These are phyloP conservation scores for Meloidogyne hapla DNA, from an alignment of 1,140 invertebrate genomes.

Conservation along the genomic window DNA sequence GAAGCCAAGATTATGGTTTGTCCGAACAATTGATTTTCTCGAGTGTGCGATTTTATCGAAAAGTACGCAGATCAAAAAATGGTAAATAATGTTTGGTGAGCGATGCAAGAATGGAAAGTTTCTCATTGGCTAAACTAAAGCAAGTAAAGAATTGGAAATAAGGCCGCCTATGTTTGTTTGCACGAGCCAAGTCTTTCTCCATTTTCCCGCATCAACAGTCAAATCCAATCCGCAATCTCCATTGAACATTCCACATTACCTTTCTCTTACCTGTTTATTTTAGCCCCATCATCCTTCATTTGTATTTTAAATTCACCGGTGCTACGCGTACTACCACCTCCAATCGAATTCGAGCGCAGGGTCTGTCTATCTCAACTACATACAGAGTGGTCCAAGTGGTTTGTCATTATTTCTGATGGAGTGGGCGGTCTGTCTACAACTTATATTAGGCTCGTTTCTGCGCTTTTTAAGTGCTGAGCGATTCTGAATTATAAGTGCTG, in stretches of 20 bases:
- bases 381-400: neutral
- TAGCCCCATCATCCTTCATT: neutral
- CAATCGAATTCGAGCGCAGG: neutral
- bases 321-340: neutral
- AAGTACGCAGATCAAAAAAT: neutral
- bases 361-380: neutral
- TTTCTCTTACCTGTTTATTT: slow-evolving; percentile 6
- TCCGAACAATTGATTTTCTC: neutral
- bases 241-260: slow-evolving; percentile 5
- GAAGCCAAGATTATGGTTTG: neutral
- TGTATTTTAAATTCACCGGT: neutral
- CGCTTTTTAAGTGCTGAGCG: slow-evolving; percentile 5
- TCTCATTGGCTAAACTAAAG: neutral
- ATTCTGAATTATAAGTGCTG: neutral
- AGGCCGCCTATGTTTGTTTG: neutral
- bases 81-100: neutral
- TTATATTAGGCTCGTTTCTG: neutral
- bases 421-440: neutral
- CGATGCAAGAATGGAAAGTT: neutral
- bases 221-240: neutral
- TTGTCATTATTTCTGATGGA: neutral
- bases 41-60: neutral
- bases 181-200: neutral
- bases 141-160: neutral
- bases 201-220: neutral